Evolutionary conservation across 2,797 vertebrate species (phyloP), one percentile per base, ranked within the genome.

Genomic region (Antennarius maculatus): DNA sequence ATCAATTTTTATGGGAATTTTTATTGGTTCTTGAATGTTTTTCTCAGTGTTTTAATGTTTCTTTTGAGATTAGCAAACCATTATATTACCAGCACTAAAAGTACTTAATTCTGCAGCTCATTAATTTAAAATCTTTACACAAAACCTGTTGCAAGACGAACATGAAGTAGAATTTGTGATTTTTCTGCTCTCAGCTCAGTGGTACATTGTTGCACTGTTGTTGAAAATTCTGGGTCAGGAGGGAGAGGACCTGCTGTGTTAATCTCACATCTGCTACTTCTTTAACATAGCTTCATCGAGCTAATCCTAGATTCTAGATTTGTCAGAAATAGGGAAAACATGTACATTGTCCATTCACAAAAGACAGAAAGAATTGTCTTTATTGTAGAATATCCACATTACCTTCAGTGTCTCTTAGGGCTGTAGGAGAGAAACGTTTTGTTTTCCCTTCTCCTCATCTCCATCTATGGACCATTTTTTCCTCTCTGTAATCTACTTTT

Each of bases 241-340:
- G 18, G 50, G 69, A 42, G 7, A 59, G 66, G 60, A 82, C 57
- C 79, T 77, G 64, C 80, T 79, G 60, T 55, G 52, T 80, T 63
- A 49, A 31, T 72, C 66, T 54, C 16, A 1, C 53, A 15, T 23
- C 17, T 6, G 42, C 39, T 49, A 27, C 29, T 15, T 49, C 61
- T 63, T 64, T 56, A 41, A 74, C 65, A 15, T 14, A 14, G 52
- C 54, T 43, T 39, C 61, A 17, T 39, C 18, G 15, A 27, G 9
- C 66, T 58, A 48, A 9, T 55, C 49, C 56, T 47, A 17, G 18
- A 42, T 37, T 13, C 8, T 53, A 16, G 39, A 11, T 56, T 54
- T 66, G 69, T 66, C 60, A 43, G 50, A 39, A 3, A 12, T n/a
- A 57, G 10, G 54, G 45, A 34, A 23, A 23, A 23, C 2, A 23